Conservation (phyloP, 2,797 vertebrate species). For the Propithecus perrieri region DNA sequence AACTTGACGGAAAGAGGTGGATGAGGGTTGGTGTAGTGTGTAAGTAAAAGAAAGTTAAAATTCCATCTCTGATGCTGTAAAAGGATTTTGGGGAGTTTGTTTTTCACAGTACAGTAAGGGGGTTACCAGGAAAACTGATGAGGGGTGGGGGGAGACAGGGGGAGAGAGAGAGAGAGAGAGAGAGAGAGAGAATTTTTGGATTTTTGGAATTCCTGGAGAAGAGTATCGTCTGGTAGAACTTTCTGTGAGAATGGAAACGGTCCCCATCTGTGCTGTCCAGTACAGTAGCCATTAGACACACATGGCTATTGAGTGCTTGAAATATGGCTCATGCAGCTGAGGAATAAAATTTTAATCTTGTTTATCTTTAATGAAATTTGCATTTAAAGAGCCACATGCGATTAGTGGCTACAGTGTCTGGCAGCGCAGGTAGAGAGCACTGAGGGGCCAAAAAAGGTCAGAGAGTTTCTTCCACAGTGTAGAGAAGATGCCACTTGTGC, state of each 20-base stretch:
- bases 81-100: background rate
- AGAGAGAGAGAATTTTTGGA: constrained; percentile 11
- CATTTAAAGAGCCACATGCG: background rate
- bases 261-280: background rate
- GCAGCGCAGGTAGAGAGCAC: background rate
- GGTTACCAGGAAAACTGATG: background rate
- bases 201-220: background rate
- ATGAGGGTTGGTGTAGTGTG: background rate
- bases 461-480: background rate
- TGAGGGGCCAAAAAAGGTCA: background rate
- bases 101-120: background rate
- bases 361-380: constrained; percentile 17
- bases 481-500: background rate
- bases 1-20: background rate
- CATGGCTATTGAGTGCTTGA: background rate
- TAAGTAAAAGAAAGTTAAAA: background rate
- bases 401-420: background rate
- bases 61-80: background rate
- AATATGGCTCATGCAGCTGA: background rate
- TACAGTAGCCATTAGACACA: background rate
- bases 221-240: background rate
- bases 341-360: background rate
- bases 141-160: background rate
- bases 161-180: background rate
- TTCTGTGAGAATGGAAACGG: background rate